These are phyloP conservation scores for Aurelia sp. DNA, from an alignment of 30 jellyfish, hydroid and myxozoan species.

Conservation along the genomic window DNA sequence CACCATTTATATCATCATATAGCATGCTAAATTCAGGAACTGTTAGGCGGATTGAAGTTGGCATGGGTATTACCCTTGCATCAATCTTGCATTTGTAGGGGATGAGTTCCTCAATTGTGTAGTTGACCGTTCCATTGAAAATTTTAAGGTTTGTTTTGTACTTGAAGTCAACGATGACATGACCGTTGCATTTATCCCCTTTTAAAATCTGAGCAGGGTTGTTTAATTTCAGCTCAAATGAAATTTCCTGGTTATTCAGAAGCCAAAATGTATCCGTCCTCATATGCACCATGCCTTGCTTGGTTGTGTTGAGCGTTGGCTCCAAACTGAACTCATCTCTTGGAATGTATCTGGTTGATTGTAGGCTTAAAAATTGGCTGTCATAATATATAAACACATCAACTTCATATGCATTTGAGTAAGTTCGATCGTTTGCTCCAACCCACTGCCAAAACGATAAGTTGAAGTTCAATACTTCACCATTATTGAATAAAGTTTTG, in stretches of 20 bases:
- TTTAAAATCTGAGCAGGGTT: not conserved
- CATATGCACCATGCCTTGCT: conserved; percentile 1
- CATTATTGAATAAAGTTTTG: not conserved
- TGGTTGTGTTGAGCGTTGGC: conserved; percentile 7
- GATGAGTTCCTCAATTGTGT: not conserved
- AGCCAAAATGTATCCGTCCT: conserved; percentile 32
- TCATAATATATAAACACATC: conserved; percentile 40
- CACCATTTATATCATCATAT: conserved; percentile 27
- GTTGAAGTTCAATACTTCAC: conserved; percentile 30
- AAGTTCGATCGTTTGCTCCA: not conserved
- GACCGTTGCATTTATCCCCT: conserved; percentile 11
- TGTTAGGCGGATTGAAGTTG: not conserved
- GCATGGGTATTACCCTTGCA: too few relatives aligned
- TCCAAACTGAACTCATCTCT: not conserved
- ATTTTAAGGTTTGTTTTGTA: conserved; percentile 5
- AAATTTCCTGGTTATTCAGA: not conserved
- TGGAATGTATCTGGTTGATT: not conserved
- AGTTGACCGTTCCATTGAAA: conserved; percentile 2
- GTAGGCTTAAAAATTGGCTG: conserved; percentile 20
- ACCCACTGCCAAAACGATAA: conserved; percentile 31
- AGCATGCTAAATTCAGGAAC: conserved; percentile 34
- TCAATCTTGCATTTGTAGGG: conserved; percentile 24
- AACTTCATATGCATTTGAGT: conserved; percentile 55
- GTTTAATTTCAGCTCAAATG: conserved; percentile 3
- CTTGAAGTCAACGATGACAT: conserved; percentile 11